A percentile compares a stretch with the other conserved stretches of the same genome.
Evolutionary conservation across 2,797 vertebrate species (phyloP).

Genomic region (Lindbergichthys nudifrons): DNA sequence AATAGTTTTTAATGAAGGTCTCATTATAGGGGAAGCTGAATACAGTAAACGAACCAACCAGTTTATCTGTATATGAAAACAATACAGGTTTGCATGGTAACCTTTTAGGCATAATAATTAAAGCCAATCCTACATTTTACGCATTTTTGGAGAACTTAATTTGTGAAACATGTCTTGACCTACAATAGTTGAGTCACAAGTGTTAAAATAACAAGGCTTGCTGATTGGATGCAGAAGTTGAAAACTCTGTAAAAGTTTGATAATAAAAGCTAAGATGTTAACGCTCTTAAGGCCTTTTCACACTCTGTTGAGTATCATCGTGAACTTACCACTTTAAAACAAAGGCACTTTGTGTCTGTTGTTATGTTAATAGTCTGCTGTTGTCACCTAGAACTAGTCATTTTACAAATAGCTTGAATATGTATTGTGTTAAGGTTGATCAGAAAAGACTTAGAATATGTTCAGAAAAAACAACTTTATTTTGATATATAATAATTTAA

Average conservation of each 20-base stretch:
- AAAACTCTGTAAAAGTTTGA: conserved; percentile 16
- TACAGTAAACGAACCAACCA: neutral
- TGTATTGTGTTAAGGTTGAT: conserved; percentile 4
- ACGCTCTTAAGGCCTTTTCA: conserved; percentile 31
- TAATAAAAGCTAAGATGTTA: conserved; percentile 48
- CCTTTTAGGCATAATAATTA: neutral
- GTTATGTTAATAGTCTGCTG: conserved; percentile 31
- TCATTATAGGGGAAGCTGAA: neutral
- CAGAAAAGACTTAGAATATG: conserved; percentile 4
- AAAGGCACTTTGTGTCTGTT: conserved; percentile 41
- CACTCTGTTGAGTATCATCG: conserved; percentile 32
- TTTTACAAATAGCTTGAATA: conserved; percentile 4
- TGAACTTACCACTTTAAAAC: conserved; percentile 34
- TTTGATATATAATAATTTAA: conserved; percentile 54
- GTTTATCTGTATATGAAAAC: neutral
- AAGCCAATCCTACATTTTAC: neutral
- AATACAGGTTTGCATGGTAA: neutral
- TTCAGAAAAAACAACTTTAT: conserved; percentile 50
- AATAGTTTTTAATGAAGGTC: neutral
- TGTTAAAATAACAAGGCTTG: neutral
- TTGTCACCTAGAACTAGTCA: neutral
- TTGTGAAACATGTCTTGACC: no score
- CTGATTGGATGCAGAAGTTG: neutral
- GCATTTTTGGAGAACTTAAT: neutral
- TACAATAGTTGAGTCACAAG: neutral